Percentiles rank a stretch among this genome's conserved stretches.
These are phyloP conservation scores for Aphelinus atriplicis DNA, from an alignment of 1,140 invertebrate genomes.

Conservation along the genomic window DNA sequence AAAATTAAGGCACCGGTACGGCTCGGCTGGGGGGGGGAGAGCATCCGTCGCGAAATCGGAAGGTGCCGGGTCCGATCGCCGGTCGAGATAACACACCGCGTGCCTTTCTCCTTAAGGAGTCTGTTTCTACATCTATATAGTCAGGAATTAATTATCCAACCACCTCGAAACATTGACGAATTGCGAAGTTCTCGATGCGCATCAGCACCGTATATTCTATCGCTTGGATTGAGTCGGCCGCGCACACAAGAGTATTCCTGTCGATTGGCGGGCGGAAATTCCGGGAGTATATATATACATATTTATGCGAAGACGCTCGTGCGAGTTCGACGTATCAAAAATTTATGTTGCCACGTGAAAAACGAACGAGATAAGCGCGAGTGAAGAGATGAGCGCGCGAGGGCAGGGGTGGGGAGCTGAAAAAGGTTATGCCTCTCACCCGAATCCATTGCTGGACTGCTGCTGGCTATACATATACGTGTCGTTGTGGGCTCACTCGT, in stretches of 20 bases:
- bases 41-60: too few relatives aligned
- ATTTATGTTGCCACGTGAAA: slow-evolving; percentile 14
- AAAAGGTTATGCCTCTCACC: neutral
- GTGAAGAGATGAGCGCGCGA: slow-evolving; percentile 28
- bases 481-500: neutral
- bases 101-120: too few relatives aligned
- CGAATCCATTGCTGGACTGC: too few relatives aligned
- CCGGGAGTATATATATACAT: slow-evolving; percentile 1
- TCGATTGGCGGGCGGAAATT: slow-evolving; percentile 24
- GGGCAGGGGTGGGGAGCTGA: slow-evolving; percentile 29
- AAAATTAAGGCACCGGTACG: too few relatives aligned
- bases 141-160: too few relatives aligned
- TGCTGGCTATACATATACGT: neutral
- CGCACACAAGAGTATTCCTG: neutral
- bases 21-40: too few relatives aligned
- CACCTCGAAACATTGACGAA: too few relatives aligned
- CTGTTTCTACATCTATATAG: too few relatives aligned
- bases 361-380: neutral
- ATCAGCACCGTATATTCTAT: too few relatives aligned
- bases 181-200: too few relatives aligned
- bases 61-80: too few relatives aligned
- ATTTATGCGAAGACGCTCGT: neutral
- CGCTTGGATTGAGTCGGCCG: neutral
- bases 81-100: too few relatives aligned
- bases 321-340: slow-evolving; percentile 13